These are phyloP conservation scores for Fissipunctia ypsillon DNA, from an alignment of 2,888 invertebrate species.

Conservation along the genomic window DNA sequence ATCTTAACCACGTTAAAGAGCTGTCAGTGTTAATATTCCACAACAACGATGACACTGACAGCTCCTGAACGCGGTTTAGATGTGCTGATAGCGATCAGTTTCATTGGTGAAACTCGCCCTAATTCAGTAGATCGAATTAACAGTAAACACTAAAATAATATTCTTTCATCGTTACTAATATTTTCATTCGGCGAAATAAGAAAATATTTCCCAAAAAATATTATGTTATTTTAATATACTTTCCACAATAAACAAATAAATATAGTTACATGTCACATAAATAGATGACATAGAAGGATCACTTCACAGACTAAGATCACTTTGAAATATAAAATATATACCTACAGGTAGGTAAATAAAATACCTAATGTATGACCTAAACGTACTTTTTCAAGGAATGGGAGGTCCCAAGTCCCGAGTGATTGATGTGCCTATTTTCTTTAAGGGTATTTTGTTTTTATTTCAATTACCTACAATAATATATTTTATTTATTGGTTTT, in stretches of 20 bases:
- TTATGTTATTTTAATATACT: not conserved
- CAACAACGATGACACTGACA: too few species aligned
- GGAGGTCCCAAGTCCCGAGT: slow-evolving; percentile 51
- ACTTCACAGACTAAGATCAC: too few species aligned
- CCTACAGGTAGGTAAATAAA: slow-evolving; percentile 41
- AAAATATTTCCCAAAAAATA: slow-evolving; percentile 1
- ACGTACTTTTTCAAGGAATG: slow-evolving; percentile 43
- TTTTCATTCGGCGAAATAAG: slow-evolving; percentile 13
- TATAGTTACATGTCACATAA: slow-evolving; percentile 20
- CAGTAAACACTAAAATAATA: not conserved
- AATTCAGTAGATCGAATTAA: not conserved
- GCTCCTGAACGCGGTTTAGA: too few species aligned
- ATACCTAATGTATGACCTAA: slow-evolving; percentile 10
- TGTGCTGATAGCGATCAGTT: too few species aligned
- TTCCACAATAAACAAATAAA: slow-evolving; percentile 21
- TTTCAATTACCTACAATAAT: slow-evolving; percentile 1
- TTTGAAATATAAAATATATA: slow-evolving; percentile 53
- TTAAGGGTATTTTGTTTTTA: slow-evolving; percentile 1
- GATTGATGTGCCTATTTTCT: slow-evolving; percentile 62
- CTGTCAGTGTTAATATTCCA: too few species aligned
- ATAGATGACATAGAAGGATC: slow-evolving; percentile 68
- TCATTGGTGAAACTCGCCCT: too few species aligned
- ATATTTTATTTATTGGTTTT: not conserved
- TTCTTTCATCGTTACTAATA: not conserved
- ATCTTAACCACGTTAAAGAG: too few species aligned